Evolutionary conservation across 2,888 invertebrate species (phyloP), one percentile per base, ranked within the genome.

Genomic region (Taphrorychus bicolor): DNA sequence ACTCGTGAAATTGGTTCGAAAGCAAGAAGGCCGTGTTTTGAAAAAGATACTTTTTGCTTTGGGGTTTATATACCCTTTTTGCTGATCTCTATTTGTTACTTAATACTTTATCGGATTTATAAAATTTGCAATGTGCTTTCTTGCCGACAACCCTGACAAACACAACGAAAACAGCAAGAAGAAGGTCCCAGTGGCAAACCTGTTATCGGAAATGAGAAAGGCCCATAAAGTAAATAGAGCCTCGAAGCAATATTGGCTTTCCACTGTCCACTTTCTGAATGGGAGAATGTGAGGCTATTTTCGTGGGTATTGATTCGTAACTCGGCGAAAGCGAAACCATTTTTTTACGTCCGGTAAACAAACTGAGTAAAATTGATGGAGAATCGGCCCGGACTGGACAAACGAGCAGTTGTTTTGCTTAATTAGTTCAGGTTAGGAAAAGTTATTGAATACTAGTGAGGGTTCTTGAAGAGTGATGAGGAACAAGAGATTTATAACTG

Each of bases 121-220:
- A n/a, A n/a, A n/a, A n/a, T n/a, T n/a, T n/a, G n/a, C n/a, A n/a
- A n/a, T n/a, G n/a, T n/a, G n/a, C n/a, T n/a, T n/a, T n/a, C 3
- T 32, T 11, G 9, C 3, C 11, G 11, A 32, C 32, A 32, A 32
- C 32, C 32, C 3, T 9, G 1, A 1, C 32, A 32, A 7, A 32
- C 7, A 32, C 32, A 32, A 11, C 11, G 32, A 9, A 32, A 32
- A 32, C 32, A 9, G 32, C 3, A 32, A 32, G 32, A 1, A 32
- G 32, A 32, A 32, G 11, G 11, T 11, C 32, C 32, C 3, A 11
- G 48, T 16, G 17, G 48, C 16, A 48, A 19, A 48, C 48, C n/a
- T 48, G 48, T 59, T 59, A 59, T 59, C 59, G 40, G 32, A 32
- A 59, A 59, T 49, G 48, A 51, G 48, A 51, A 49, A 32, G 59